A percentile compares a stretch with the other conserved stretches of the same genome.
phyloP scores from a whole-genome alignment of 2,113 vertebrate species.

The Ardeotis arabs region DNA sequence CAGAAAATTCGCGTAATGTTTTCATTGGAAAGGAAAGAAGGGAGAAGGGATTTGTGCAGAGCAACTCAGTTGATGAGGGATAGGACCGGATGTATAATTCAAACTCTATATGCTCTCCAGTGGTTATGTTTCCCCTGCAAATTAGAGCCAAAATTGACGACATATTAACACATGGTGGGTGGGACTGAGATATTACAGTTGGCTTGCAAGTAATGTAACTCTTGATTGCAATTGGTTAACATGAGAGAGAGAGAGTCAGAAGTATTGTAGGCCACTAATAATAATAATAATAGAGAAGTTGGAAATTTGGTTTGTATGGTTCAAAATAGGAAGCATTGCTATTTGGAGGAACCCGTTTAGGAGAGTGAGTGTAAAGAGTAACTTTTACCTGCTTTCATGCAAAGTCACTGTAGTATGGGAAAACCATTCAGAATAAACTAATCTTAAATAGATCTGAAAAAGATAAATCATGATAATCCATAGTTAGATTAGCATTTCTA shows the following conservation, averaged over 20 bases:
- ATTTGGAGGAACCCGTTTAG: neutral
- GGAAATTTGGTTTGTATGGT: neutral
- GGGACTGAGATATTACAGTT: neutral
- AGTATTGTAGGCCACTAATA: neutral
- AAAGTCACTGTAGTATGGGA: neutral
- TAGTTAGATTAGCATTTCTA: neutral
- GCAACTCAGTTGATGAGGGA: neutral
- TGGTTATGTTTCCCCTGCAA: neutral
- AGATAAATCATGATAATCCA: neutral
- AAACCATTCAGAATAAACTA: neutral
- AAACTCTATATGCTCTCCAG: neutral
- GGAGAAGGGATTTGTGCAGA: neutral
- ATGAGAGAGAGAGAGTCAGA: neutral
- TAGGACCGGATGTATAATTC: neutral
- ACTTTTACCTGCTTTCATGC: neutral
- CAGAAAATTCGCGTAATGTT: neutral
- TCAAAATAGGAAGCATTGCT: neutral
- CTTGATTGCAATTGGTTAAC: neutral
- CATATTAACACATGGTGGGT: neutral
- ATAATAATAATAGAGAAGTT: neutral
- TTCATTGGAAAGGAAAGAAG: neutral
- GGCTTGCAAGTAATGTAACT: neutral
- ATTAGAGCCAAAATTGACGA: neutral
- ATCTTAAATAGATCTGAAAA: neutral
- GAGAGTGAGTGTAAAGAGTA: neutral